Base-by-base conservation (phyloP, 2,888 invertebrate species). In the Drosophila cognata region DNA sequence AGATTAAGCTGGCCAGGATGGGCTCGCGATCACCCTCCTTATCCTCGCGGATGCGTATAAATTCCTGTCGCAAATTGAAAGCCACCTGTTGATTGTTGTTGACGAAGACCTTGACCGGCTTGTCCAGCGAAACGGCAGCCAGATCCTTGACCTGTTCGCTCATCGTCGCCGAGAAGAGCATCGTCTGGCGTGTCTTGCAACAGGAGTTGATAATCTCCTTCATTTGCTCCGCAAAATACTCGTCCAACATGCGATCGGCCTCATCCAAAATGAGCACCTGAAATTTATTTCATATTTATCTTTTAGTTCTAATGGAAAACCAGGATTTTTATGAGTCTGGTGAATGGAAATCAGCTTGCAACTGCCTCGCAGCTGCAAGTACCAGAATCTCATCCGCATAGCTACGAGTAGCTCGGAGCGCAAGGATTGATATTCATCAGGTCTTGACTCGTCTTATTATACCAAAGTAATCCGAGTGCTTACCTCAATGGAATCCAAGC, bases 101-200 rank as follows among this genome's bases (percentile, higher is more conserved):
- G 0, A 99, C 97, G 93, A 99, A 99, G 66, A 99, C 95, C 92
- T 97, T 97, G 35, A 99, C 97, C 0, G 99, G 99, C 86, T 97
- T 97, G 76, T 96, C 95, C 33, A 99, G 94, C 0, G 99, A 99
- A 2, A 99, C 97, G 0, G 98, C 96, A 0, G 98, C 99, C 64
- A 99, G 94, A 93, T 98, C 98, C 93, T 98, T 96, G n/a, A 99
- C 99, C 93, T 97, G 96, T 63, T 99, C 99, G n/a, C 98, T 98
- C 99, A 99, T 99, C 18, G 99, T 99, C 41, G 99, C 99, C 0
- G 99, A 99, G 94, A 99, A 99, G 68, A 99, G 94, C 95, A 99
- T 97, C 0, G 99, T 99, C 94, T 99, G 99, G 13, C 99, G 95
- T 21, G 96, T 97, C 67, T 96, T 95, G 0, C 98, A 95, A 93